A percentile compares a stretch with the other conserved stretches of the same genome.
Evolutionary conservation across 2,888 invertebrate species (phyloP).

Genomic region (Diarsia mendica): DNA sequence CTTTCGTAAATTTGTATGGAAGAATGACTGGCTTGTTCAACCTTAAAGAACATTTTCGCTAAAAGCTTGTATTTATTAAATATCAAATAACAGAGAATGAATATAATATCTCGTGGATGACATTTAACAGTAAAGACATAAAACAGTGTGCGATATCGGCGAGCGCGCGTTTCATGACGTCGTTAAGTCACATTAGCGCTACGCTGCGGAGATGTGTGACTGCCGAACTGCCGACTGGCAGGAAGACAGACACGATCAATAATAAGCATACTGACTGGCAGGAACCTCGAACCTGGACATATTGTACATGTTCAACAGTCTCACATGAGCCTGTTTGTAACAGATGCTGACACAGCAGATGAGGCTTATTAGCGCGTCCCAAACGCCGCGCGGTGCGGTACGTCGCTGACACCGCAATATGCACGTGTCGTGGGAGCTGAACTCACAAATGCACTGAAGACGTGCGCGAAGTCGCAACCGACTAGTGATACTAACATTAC

Average conservation of each 20-base stretch:
- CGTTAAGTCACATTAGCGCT: constrained; percentile 36
- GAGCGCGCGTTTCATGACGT: constrained; percentile 20
- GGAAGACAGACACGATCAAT: constrained; percentile 24
- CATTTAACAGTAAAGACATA: constrained; percentile 8
- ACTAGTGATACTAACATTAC: not conserved
- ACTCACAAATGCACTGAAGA: not conserved
- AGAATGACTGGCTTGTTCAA: too few species aligned
- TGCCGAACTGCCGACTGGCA: not conserved
- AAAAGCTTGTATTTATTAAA: not conserved
- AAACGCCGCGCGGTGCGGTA: not conserved
- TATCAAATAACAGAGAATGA: not conserved
- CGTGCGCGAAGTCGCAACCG: not conserved
- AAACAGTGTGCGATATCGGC: constrained; percentile 18
- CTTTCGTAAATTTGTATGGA: too few species aligned
- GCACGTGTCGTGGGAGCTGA: not conserved
- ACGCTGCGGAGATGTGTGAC: constrained; percentile 7
- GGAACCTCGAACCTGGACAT: not conserved
- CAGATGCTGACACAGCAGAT: constrained; percentile 4
- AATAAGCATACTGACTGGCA: not conserved
- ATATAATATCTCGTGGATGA: constrained; percentile 3
- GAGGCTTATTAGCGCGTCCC: not conserved
- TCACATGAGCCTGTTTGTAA: not conserved
- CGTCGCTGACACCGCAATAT: not conserved
- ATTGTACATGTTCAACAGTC: not conserved
- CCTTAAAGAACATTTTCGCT: not conserved